These are phyloP conservation scores for Psophia crepitans DNA, from an alignment of 2,113 vertebrate genomes.

Conservation along the genomic window DNA sequence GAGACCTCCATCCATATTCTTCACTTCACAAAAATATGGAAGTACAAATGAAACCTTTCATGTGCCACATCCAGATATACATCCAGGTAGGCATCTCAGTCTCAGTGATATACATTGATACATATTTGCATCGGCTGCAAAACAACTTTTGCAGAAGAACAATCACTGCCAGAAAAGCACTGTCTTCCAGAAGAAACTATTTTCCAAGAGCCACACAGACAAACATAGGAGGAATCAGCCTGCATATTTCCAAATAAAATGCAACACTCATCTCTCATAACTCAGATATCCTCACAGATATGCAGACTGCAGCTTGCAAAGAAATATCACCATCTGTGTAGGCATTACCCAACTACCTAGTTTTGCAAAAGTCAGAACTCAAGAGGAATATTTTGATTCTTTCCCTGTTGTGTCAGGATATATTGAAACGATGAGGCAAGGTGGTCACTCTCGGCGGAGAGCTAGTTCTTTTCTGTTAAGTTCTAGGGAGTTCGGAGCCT, in stretches of 20 bases:
- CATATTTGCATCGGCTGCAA: background rate
- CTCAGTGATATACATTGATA: background rate
- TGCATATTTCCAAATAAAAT: background rate
- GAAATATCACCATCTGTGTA: background rate
- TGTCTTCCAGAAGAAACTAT: background rate
- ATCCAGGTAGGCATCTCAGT: background rate
- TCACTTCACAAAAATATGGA: background rate
- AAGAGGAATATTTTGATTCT: background rate
- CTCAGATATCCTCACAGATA: background rate
- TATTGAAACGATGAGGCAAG: background rate
- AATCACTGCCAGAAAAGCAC: background rate
- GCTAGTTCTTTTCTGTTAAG: background rate
- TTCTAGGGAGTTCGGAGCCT: background rate
- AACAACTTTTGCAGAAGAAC: background rate
- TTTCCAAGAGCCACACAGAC: background rate
- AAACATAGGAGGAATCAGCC: background rate
- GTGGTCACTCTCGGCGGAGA: background rate
- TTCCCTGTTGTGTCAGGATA: background rate
- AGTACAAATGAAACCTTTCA: background rate
- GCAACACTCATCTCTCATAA: background rate
- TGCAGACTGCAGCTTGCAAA: background rate
- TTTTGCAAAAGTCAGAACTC: background rate
- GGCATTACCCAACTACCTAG: background rate
- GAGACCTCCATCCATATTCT: background rate
- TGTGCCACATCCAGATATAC: background rate